Percentiles rank a stretch among this genome's conserved stretches.
Conservation (phyloP, 1,140 invertebrate genomes). For the Paralvinella palmiformis region DNA sequence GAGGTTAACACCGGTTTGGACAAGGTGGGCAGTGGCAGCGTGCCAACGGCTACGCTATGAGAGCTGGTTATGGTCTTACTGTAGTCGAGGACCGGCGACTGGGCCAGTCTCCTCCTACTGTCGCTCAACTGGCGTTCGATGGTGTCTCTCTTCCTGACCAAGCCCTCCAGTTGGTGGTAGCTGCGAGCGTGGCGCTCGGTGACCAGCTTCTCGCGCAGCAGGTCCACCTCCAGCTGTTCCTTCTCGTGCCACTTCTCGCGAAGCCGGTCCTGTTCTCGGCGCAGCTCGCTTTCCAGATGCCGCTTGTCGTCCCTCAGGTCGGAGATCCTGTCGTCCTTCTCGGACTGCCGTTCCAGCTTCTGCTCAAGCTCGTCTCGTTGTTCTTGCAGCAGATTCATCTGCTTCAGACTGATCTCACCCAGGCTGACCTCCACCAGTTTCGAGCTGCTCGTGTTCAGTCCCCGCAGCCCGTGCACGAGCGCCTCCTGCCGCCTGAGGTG, state of each 20-base stretch:
- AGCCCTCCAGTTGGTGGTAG: neutral
- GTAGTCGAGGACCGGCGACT: no score
- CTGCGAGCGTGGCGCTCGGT: neutral
- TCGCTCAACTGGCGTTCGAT: neutral
- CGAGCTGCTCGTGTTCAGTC: neutral
- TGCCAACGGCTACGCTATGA: no score
- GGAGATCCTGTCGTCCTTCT: neutral
- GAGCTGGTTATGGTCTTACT: no score
- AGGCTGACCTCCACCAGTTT: neutral
- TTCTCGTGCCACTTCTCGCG: neutral
- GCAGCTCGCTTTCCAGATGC: neutral
- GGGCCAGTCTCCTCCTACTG: no score
- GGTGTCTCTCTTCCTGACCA: neutral
- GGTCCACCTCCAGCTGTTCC: neutral
- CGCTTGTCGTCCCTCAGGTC: neutral
- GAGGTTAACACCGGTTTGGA: no score
- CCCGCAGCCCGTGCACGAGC: neutral
- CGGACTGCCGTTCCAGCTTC: neutral
- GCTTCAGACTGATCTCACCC: neutral
- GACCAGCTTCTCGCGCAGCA: neutral
- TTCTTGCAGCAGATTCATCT: neutral
- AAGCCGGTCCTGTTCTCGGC: neutral
- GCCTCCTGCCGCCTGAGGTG: neutral
- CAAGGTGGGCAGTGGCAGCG: no score
- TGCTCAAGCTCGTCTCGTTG: neutral